Base-by-base conservation (phyloP, 2,797 vertebrate species). In the Pachyuromys duprasi region DNA sequence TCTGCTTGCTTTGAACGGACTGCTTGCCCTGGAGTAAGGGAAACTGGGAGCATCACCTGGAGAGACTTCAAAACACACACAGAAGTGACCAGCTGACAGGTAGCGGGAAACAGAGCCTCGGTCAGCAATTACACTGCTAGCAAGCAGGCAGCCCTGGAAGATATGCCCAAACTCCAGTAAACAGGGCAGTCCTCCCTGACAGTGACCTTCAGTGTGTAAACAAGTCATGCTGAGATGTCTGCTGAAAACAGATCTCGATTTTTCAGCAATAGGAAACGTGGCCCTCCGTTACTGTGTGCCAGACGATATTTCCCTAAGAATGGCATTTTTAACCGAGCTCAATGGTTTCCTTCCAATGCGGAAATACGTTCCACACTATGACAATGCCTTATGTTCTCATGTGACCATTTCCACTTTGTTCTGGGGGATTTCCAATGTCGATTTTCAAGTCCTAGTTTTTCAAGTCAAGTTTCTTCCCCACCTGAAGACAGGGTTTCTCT, bases 301-400 rank as follows among this genome's bases (percentile, higher is more conserved):
- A 18, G 69, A 36, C 79, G 78, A 74, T 42, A 72, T 2, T 49
- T 57, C 18, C 76, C 26, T 42, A 93, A 78, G 55, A 91, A 89
- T 26, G 67, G 36, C 79, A 65, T 74, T 90, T 91, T 74, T 79
- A 94, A 76, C 3, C 39, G 69, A 72, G 62, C 63, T 31, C 81
- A 75, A 79, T 81, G 65, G 81, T 86, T 93, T 93, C 89, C 80
- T 95, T 95, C 93, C 89, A 78, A 78, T 78, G 94, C 60, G 62
- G 83, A 97, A 94, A 83, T 76, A 92, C 55, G 76, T 24, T 5
- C 67, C 62, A 78, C 88, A 79, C 81, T 55, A 57, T 36, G 63
- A 93, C 91, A 91, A 72, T 8, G n/a, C 28, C 55, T 49, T 72
- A 12, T 83, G 5, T 70, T 42, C 55, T 81, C 39, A 18, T 17